A percentile compares a stretch with the other conserved stretches of the same genome.
Evolutionary conservation across 2,888 invertebrate species (phyloP).

Genomic region (Lysandra coridon): DNA sequence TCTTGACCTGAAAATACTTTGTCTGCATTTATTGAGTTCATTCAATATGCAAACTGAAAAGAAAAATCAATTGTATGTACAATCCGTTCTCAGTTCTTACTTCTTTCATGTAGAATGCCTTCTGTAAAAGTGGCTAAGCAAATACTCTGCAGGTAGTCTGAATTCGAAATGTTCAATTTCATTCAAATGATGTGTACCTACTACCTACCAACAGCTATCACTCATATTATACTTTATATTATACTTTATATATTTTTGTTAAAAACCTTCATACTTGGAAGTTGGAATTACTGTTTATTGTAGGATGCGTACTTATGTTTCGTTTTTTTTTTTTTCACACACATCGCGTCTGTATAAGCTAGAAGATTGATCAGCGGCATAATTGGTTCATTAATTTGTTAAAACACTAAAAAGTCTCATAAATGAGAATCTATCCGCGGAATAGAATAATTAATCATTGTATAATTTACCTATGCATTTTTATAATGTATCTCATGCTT

Average conservation of each 20-base stretch:
- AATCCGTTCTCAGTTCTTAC: neutral
- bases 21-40: neutral
- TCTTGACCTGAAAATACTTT: neutral
- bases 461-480: no score
- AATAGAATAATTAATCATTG: no score
- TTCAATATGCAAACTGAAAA: neutral
- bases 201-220: no score
- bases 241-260: neutral
- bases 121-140: neutral
- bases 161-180: neutral
- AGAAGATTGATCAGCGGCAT: no score
- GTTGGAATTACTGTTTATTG: no score
- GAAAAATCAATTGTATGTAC: neutral
- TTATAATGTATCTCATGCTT: no score
- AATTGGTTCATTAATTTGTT: no score
- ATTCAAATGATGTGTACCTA: neutral
- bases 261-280: neutral
- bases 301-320: no score
- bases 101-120: neutral
- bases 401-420: no score
- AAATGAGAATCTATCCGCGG: no score
- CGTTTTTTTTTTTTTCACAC: no score
- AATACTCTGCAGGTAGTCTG: neutral
- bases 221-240: neutral
- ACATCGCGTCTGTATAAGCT: no score